Base-by-base conservation (phyloP, 1,140 invertebrate genomes). In the Penaeus japonicus region DNA sequence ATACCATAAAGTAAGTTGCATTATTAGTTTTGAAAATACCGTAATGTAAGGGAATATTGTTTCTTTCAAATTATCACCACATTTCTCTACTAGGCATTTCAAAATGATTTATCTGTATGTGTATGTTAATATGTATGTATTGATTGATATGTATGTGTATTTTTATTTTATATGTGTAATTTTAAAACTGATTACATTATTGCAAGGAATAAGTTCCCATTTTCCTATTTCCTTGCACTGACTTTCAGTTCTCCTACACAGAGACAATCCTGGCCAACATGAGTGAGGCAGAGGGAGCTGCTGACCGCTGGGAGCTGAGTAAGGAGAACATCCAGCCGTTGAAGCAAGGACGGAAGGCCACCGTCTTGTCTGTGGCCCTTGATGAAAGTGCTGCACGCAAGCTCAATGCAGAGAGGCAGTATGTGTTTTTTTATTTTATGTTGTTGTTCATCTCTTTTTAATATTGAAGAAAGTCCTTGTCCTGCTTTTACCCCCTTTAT, bases 301-400 rank as follows among this genome's bases (percentile, higher is more conserved):
- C 27, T 27, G 57, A 65, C 32, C 17, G 90, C 55, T 91, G 90
- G 92, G 94, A 95, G 89, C 92, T 94, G 22, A 94, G 96, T 90
- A 98, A 98, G 93, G 97, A 98, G 93, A 98, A 98, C 93, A 97
- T 98, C 91, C 96, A 97, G 92, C 97, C 97, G 75, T 93, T 98
- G 83, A 94, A 95, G 91, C 95, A 96, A 92, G 97, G 97, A 39
- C 94, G 97, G 92, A 97, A 91, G 82, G 91, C 92, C 54, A 89
- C 90, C 0, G 91, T 90, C 57, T 89, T 93, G 53, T 91, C 91
- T 65, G 91, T 91, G 59, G 92, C 91, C 32, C 90, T 93, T 22
- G 94, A 96, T 92, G 92, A 93, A 65, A 93, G 94, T 91, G 92
- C 92, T 30, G 94, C 94, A 90, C 92, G 93, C 88, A 91, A 94